Evolutionary conservation across 2,797 vertebrate species (phyloP), one percentile per base, ranked within the genome.

Genomic region (Cheirogaleus major): DNA sequence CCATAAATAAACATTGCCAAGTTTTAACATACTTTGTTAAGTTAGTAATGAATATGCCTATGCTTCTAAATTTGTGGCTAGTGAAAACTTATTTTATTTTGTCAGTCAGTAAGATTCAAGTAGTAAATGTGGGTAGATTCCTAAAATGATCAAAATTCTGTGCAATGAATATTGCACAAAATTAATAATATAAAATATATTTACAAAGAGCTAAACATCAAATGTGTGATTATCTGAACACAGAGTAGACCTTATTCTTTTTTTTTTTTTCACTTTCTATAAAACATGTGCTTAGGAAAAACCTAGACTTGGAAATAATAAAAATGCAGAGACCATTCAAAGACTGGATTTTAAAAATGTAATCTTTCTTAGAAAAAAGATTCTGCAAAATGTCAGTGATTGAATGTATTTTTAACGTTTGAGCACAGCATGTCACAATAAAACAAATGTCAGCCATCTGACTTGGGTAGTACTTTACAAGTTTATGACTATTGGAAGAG

Each of bases 351-450:
- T 99, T 95, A 98, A 92, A 98, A 98, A 98, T 98, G 96, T 97
- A 96, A 98, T 98, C 98, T 99, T 99, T 98, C 98, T 98, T 98
- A 98, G 98, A 95, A 96, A 96, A 98, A 94, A 84, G 43, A 91
- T 72, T 57, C 78, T 91, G 84, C 35, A 89, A 97, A 97, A 96
- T 97, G 90, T 97, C 96, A 94, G 95, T 85, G 92, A 95, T 87
- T 78, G 72, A 59, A 97, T 96, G 93, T 98, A 97, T 96, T 94
- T 97, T 96, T 97, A 95, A 88, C 92, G 80, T 96, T 97, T 94
- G 94, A 97, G 88, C 90, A 79, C 93, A 97, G 27, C 95, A 94
- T 98, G 95, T 89, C 96, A 73, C 96, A 96, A 67, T 87, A 97
- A 98, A 92, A 80, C 57, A 97, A 97, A 75, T 95, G 89, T 97